These are phyloP conservation scores for Isoperla grammatica DNA, from an alignment of 2,888 invertebrate genomes.

Conservation along the genomic window DNA sequence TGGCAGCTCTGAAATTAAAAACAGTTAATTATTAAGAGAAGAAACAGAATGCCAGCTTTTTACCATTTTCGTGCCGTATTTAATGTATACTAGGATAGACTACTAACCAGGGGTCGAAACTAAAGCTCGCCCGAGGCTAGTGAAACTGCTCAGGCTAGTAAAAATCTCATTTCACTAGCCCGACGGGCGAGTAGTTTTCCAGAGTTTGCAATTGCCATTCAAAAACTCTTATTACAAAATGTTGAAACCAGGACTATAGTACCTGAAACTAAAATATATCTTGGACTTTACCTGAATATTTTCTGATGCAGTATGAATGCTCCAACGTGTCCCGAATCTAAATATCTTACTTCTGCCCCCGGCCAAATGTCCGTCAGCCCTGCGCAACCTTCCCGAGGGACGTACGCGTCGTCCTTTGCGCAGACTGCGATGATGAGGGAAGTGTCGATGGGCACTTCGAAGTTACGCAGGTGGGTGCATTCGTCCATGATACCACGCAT, in stretches of 20 bases:
- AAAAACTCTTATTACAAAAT: too few species aligned
- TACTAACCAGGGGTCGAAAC: too few species aligned
- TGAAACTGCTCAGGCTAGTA: too few species aligned
- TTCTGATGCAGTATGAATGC: slow-evolving; percentile 84
- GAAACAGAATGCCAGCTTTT: not conserved
- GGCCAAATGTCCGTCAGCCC: slow-evolving; percentile 89
- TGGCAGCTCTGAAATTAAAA: slow-evolving; percentile 57
- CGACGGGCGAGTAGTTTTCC: too few species aligned
- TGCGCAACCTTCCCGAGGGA: slow-evolving; percentile 78
- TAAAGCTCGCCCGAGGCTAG: too few species aligned
- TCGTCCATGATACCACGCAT: slow-evolving; percentile 99
- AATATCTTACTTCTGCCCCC: slow-evolving; percentile 78
- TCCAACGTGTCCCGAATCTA: slow-evolving; percentile 85
- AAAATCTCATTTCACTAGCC: too few species aligned
- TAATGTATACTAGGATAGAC: too few species aligned
- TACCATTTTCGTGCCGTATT: too few species aligned
- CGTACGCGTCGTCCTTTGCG: slow-evolving; percentile 85
- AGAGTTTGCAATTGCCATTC: too few species aligned
- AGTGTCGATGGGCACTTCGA: slow-evolving; percentile 75
- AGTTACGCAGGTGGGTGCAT: slow-evolving; percentile 94
- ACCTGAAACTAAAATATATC: too few species aligned
- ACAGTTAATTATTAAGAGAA: slow-evolving; percentile 13
- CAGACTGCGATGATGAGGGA: slow-evolving; percentile 85
- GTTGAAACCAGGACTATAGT: too few species aligned
- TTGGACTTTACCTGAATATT: slow-evolving; percentile 66